phyloP scores from a whole-genome alignment of 2,797 vertebrate genomes.

The Propithecus deckenii region DNA sequence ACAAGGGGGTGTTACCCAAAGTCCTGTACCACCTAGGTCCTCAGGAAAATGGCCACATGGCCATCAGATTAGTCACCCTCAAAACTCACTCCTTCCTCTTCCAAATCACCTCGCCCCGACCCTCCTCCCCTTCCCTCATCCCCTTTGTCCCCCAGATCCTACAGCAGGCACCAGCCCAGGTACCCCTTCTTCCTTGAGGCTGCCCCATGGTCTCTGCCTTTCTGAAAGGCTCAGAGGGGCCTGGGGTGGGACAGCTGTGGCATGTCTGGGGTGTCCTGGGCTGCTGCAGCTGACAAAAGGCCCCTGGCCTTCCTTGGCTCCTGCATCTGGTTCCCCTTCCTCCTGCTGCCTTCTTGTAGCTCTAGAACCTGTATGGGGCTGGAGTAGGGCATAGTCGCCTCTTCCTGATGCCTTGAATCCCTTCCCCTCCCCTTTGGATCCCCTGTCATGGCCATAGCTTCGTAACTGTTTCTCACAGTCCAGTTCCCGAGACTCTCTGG shows the following conservation, averaged over 20 bases:
- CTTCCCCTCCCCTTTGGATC: neutral
- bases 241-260: neutral
- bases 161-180: neutral
- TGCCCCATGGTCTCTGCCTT: neutral
- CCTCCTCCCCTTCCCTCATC: too few relatives aligned
- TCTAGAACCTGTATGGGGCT: neutral
- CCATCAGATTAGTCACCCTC: neutral
- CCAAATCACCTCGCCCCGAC: rapidly evolving
- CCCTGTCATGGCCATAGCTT: neutral
- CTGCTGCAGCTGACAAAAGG: neutral
- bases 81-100: neutral
- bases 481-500: neutral
- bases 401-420: neutral
- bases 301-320: neutral
- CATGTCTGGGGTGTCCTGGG: neutral
- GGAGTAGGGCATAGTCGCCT: neutral
- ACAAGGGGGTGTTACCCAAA: neutral
- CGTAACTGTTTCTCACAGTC: neutral
- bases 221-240: neutral
- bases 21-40: neutral
- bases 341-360: neutral
- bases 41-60: neutral
- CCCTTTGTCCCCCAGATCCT: too few relatives aligned
- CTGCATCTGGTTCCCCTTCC: neutral
- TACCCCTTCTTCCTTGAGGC: neutral